Conservation (phyloP, 2,113 vertebrate genomes). For the Oxyura jamaicensis region DNA sequence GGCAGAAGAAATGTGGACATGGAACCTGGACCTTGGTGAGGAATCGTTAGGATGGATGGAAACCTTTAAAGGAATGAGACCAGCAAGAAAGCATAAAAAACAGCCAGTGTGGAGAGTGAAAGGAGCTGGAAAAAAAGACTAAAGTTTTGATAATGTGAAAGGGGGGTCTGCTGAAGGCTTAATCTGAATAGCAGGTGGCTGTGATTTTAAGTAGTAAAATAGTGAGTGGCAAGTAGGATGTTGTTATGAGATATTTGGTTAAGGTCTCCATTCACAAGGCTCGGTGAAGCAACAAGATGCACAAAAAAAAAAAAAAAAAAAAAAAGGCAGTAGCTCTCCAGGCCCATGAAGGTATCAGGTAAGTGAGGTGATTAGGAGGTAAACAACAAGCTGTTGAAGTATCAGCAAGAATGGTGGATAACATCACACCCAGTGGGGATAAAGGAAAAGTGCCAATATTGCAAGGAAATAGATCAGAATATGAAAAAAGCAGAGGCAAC, state of each 20-base stretch:
- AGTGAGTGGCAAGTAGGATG: background rate
- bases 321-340: background rate
- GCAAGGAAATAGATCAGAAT: background rate
- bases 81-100: background rate
- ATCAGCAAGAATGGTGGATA: background rate
- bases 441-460: background rate
- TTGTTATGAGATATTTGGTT: background rate
- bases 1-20: background rate
- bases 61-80: background rate
- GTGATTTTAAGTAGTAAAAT: background rate
- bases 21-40: background rate
- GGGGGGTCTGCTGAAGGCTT: background rate
- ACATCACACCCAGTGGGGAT: background rate
- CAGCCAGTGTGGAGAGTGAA: background rate
- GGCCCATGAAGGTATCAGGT: background rate
- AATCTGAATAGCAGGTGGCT: background rate
- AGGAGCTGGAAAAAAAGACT: background rate
- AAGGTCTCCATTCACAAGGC: background rate
- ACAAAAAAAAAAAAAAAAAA: background rate
- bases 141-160: background rate
- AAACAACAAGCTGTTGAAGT: background rate
- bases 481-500: background rate
- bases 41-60: background rate
- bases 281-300: background rate
- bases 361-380: background rate